These are phyloP conservation scores for Charanyca ferruginea DNA, from an alignment of 2,888 invertebrate species.

Conservation along the genomic window DNA sequence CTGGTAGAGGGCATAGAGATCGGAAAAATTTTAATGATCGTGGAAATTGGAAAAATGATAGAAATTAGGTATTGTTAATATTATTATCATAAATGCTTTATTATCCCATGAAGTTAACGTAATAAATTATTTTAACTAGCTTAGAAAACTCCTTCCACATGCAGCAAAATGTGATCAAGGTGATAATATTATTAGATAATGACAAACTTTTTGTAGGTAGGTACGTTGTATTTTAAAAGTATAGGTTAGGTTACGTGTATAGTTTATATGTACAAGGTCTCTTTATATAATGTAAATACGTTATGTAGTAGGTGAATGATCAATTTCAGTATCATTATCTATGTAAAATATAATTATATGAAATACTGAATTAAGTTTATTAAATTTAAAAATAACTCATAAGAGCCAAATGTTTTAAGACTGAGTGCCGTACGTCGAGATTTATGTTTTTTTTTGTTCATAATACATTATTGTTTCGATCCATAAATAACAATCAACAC, in stretches of 20 bases:
- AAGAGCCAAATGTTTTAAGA: constrained; percentile 90
- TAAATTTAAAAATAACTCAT: constrained; percentile 79
- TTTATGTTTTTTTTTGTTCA: constrained; percentile 67
- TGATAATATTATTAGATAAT: constrained; percentile 78
- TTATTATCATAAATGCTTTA: constrained; percentile 53
- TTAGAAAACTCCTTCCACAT: constrained; percentile 81
- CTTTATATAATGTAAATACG: constrained; percentile 77
- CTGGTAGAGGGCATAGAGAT: constrained; percentile 87
- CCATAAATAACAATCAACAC: constrained; percentile 40
- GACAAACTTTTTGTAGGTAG: constrained; percentile 77
- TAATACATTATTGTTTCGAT: constrained; percentile 46
- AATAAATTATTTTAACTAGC: constrained; percentile 76
- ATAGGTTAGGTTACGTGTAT: constrained; percentile 69
- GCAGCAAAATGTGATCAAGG: constrained; percentile 83
- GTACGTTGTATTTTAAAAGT: constrained; percentile 77
- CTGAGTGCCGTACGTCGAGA: constrained; percentile 86
- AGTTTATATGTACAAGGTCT: constrained; percentile 73
- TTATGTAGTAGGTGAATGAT: constrained; percentile 69
- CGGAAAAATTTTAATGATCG: constrained; percentile 89
- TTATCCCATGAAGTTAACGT: constrained; percentile 55
- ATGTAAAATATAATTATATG: constrained; percentile 65
- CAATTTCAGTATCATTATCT: constrained; percentile 68
- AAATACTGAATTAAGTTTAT: constrained; percentile 71
- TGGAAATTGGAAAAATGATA: constrained; percentile 89
- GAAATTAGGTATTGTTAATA: constrained; percentile 81